Evolutionary conservation across 1,140 invertebrate species (phyloP).

Genomic region (Rhynchophorus ferrugineus): DNA sequence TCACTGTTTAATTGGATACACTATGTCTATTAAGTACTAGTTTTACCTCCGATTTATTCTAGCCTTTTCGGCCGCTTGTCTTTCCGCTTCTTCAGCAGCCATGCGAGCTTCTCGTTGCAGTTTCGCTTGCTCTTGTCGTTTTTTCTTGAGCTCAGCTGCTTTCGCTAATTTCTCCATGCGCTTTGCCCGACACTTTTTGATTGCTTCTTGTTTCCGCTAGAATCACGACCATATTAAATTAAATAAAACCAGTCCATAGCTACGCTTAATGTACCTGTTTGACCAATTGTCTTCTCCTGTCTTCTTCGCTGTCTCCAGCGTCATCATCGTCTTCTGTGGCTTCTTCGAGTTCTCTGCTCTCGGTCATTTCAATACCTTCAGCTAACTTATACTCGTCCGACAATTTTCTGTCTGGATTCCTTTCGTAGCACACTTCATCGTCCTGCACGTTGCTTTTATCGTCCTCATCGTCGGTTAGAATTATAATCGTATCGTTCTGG

Average conservation of each 20-base stretch:
- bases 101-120: conserved; percentile 13
- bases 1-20: too few species aligned
- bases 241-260: too few species aligned
- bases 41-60: conserved; percentile 10
- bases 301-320: conserved; percentile 6
- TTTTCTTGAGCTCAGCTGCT: conserved; percentile 14
- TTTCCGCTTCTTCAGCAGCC: conserved; percentile 14
- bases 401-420: background rate
- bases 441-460: background rate
- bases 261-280: background rate
- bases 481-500: background rate
- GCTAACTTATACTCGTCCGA: background rate
- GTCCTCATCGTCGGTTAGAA: background rate
- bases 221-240: background rate
- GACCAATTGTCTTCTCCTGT: background rate
- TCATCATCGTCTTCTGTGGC: background rate
- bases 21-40: too few species aligned
- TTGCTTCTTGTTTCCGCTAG: conserved; percentile 16
- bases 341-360: background rate
- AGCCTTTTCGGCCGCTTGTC: conserved; percentile 6
- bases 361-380: background rate
- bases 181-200: conserved; percentile 16
- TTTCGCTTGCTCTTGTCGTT: conserved; percentile 9
- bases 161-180: conserved; percentile 15
- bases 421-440: background rate